Evolutionary conservation across 2,797 vertebrate genomes (phyloP), one percentile per base, ranked within the genome.

Genomic region (Melanotaenia pygmaea): DNA sequence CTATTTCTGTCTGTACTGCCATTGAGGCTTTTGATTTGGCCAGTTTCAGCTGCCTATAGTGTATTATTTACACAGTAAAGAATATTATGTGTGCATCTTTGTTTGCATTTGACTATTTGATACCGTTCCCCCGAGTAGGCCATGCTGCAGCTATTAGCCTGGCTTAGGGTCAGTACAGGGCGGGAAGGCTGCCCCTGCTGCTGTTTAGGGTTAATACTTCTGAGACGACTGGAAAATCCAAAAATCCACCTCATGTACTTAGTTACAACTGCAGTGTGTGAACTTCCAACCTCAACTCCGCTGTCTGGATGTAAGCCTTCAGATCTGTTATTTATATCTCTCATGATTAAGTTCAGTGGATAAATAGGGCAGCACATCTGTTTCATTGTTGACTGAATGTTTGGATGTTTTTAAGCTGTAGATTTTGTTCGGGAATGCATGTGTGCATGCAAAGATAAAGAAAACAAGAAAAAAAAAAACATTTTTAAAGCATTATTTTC

Each of bases 281-380:
- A 91, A 89, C 87, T 80, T 83, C 65, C 72, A 81, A 85, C 87
- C 84, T 81, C 26, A 3, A 7, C 77, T 63, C 32, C 45, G 68
- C 83, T 78, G 84, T 71, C 65, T 82, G 85, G 70, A 71, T 67
- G 65, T 83, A 86, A 90, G 84, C 82, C 79, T 73, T 71, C 79
- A 75, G 63, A 85, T 77, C 71, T 67, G 79, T 80, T 91, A 86
- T 91, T 90, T 91, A 83, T 89, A 88, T 82, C 85, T 79, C 61
- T 62, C 47, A 26, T 87, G 85, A 90, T 90, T 84, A 90, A 81
- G 83, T 84, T 83, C 82, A 84, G 66, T 76, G 79, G 74, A 81
- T 88, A 87, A 85, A 86, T 82, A 76, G 81, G 76, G 47, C 80
- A 75, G 61, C 77, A 75, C 80, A 88, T 89, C 80, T 86, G 80